phyloP scores from a whole-genome alignment of 2,113 vertebrate species.

The Pogona vitticeps region DNA sequence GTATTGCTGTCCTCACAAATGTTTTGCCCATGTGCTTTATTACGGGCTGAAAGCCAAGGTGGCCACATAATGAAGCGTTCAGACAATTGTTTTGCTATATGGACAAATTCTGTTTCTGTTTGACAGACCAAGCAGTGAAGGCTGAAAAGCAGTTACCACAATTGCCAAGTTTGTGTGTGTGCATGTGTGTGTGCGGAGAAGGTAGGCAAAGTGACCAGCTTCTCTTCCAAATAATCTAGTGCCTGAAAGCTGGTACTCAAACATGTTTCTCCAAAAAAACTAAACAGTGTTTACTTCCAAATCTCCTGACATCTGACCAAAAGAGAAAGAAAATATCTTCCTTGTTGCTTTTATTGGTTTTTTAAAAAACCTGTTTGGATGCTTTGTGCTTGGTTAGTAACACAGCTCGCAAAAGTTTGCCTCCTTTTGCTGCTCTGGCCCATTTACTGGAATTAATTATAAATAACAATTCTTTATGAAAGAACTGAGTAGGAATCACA shows the following conservation, averaged over 20 bases:
- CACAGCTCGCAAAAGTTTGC: not conserved
- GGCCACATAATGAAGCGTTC: not conserved
- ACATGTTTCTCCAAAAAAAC: not conserved
- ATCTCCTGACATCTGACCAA: not conserved
- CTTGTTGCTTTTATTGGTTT: slow-evolving; percentile 21
- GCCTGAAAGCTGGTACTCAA: not conserved
- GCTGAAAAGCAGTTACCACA: slow-evolving; percentile 4
- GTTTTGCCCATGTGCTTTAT: not conserved
- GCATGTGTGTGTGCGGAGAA: too few species aligned
- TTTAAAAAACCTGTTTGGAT: slow-evolving; percentile 13
- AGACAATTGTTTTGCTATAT: not conserved
- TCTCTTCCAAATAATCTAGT: not conserved
- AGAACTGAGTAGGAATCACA: too few species aligned
- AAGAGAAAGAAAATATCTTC: not conserved
- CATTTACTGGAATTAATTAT: slow-evolving; percentile 21
- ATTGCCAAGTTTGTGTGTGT: too few species aligned
- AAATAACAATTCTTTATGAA: not conserved
- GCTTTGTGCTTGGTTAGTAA: not conserved
- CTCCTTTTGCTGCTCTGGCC: slow-evolving; percentile 12
- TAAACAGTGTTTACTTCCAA: not conserved
- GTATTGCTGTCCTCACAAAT: not conserved
- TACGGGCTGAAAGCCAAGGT: not conserved
- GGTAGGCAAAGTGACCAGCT: too few species aligned
- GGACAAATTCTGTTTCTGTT: not conserved
- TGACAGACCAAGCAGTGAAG: not conserved